A percentile compares a stretch with the other conserved stretches of the same genome.
Evolutionary conservation across 2,888 invertebrate genomes (phyloP).

Genomic region (Siphlonurus alternatus): DNA sequence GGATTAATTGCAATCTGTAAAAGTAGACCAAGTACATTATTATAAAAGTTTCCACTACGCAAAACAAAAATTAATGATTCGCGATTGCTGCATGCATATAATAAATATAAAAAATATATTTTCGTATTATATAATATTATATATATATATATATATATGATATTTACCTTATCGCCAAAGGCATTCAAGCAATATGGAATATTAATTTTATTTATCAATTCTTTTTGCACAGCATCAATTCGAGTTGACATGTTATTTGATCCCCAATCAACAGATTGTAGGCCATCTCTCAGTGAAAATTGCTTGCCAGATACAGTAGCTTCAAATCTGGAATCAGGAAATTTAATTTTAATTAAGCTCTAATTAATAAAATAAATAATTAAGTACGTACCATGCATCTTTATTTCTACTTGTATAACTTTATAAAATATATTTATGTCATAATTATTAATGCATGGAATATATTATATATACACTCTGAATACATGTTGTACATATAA

Average conservation of each 20-base stretch:
- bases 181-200: neutral
- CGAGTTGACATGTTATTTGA: neutral
- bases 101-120: too few relatives aligned
- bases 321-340: neutral
- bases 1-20: neutral
- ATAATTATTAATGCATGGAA: too few relatives aligned
- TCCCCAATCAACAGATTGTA: neutral
- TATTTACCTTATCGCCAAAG: neutral
- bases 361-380: too few relatives aligned
- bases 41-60: neutral
- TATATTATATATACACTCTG: too few relatives aligned
- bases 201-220: neutral
- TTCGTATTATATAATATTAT: neutral
- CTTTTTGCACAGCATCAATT: neutral
- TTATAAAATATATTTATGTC: too few relatives aligned
- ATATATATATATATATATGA: neutral
- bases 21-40: neutral
- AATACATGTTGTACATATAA: too few relatives aligned
- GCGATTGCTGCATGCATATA: too few relatives aligned
- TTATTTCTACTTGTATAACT: too few relatives aligned
- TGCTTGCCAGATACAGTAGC: neutral
- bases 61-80: too few relatives aligned
- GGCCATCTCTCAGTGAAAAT: neutral
- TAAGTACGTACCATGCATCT: too few relatives aligned
- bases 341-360: neutral